A percentile compares a stretch with the other conserved stretches of the same genome.
Conservation (phyloP, 2,797 vertebrate genomes). For the Propithecus perrieri region DNA sequence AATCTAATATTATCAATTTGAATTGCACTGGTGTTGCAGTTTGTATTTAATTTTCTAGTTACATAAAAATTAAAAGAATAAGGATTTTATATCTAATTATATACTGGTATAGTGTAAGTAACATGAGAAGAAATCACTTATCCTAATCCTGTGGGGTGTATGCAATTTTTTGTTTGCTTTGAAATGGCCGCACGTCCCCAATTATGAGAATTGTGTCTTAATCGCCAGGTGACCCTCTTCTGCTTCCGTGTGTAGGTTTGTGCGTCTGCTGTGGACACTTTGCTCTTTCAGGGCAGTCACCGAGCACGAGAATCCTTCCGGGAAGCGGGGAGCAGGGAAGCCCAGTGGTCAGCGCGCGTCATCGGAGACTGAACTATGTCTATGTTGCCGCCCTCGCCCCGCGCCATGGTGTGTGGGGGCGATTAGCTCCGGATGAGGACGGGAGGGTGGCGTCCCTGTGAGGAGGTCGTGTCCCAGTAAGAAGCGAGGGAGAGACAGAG, state of each 20-base stretch:
- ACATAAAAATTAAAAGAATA: neutral
- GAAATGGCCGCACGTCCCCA: accelerated
- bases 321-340: neutral
- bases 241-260: neutral
- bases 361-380: neutral
- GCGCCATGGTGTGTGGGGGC: accelerated
- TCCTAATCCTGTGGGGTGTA: accelerated
- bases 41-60: neutral
- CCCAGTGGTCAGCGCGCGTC: neutral
- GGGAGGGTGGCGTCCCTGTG: neutral
- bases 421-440: neutral
- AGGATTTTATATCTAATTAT: neutral
- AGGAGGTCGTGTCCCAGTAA: neutral
- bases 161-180: neutral
- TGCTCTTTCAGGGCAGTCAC: accelerated
- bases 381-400: neutral
- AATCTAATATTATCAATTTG: neutral
- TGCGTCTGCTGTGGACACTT: neutral
- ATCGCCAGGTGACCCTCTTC: accelerated
- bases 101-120: too few relatives aligned
- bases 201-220: accelerated
- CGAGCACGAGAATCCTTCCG: accelerated
- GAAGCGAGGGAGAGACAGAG: neutral
- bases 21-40: neutral
- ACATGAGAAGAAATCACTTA: neutral